Percentiles rank a stretch among this genome's conserved stretches.
These are phyloP conservation scores for Clamator glandarius DNA, from an alignment of 2,797 vertebrate genomes.

Conservation along the genomic window DNA sequence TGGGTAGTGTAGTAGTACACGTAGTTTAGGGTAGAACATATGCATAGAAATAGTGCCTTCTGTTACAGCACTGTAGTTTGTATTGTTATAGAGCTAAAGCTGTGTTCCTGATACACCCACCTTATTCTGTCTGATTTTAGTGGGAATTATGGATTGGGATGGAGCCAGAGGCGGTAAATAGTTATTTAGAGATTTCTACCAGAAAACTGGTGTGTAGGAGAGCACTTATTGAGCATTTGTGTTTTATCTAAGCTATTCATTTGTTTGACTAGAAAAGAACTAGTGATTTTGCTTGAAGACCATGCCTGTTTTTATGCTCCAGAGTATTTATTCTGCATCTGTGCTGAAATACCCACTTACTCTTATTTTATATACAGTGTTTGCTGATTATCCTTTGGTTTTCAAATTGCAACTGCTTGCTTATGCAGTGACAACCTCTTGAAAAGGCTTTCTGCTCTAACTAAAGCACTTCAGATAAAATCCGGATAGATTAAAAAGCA, in stretches of 20 bases:
- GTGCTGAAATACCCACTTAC: not conserved
- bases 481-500: not conserved
- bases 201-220: not conserved
- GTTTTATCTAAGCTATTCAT: not conserved
- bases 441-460: conserved; percentile 9
- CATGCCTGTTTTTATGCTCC: not conserved
- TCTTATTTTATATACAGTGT: not conserved
- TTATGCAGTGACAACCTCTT: not conserved
- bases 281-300: not conserved
- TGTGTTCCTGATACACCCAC: not conserved
- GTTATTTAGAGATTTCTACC: not conserved
- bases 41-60: not conserved
- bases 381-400: not conserved
- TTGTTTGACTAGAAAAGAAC: not conserved
- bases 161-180: not conserved
- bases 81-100: not conserved
- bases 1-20: not conserved
- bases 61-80: not conserved
- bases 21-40: not conserved
- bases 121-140: not conserved
- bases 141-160: not conserved
- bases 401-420: not conserved
- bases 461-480: not conserved
- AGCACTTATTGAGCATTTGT: not conserved
- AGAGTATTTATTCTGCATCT: not conserved